Conservation (phyloP, 2,888 invertebrate genomes). For the Drosophila anomelani region DNA sequence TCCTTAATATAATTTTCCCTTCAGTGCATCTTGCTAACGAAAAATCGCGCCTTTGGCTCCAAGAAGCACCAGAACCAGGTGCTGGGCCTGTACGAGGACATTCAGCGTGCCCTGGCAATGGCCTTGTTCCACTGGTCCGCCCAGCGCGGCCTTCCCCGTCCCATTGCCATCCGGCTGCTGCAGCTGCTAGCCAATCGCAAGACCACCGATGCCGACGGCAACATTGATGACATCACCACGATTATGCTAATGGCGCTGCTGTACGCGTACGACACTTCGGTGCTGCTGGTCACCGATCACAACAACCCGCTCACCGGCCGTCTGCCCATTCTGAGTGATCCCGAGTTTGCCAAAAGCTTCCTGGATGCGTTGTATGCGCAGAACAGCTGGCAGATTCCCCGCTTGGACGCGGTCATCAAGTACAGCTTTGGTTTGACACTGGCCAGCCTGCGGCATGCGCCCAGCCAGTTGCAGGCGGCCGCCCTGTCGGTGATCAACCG, state of each 20-base stretch:
- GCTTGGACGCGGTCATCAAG: conserved; percentile 86
- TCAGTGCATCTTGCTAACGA: conserved; percentile 90
- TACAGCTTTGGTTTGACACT: conserved; percentile 90
- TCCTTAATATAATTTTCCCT: background rate
- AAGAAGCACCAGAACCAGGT: conserved; percentile 93
- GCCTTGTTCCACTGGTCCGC: conserved; percentile 91
- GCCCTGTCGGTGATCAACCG: conserved; percentile 87
- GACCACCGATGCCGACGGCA: conserved; percentile 88
- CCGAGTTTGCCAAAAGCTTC: conserved; percentile 86
- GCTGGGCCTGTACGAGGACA: conserved; percentile 90
- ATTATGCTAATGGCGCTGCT: conserved; percentile 93
- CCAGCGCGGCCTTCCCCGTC: conserved; percentile 90
- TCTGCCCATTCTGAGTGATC: conserved; percentile 88
- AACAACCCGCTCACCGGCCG: conserved; percentile 90
- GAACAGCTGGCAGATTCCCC: conserved; percentile 63
- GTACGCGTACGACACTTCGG: conserved; percentile 93
- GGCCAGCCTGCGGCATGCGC: conserved; percentile 87
- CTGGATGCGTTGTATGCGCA: conserved; percentile 85
- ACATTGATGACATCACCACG: conserved; percentile 91
- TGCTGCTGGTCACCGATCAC: conserved; percentile 90
- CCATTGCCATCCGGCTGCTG: conserved; percentile 88
- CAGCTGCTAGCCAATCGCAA: conserved; percentile 80
- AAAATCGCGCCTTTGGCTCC: conserved; percentile 95
- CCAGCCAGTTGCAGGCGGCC: conserved; percentile 86
- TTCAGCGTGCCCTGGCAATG: conserved; percentile 89